Evolutionary conservation across 2,797 vertebrate species (phyloP).

Genomic region (Peromyscus aztecus): DNA sequence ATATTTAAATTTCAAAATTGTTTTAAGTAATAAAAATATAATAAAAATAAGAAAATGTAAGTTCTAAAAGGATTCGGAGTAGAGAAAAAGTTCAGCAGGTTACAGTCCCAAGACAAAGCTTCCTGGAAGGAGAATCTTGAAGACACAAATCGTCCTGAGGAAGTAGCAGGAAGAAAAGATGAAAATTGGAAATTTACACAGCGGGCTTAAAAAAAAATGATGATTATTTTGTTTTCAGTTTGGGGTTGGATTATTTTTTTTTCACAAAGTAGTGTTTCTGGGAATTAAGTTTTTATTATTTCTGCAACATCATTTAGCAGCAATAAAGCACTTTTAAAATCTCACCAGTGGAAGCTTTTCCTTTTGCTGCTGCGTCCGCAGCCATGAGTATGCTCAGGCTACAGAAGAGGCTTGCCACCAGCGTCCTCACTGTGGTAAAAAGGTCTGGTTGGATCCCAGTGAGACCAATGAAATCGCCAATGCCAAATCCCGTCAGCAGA

Average conservation of each 20-base stretch:
- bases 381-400: too few species aligned
- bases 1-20: background rate
- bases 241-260: background rate
- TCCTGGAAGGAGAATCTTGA: constrained; percentile 3
- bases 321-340: constrained; percentile 34
- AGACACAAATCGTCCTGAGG: background rate
- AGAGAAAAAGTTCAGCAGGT: background rate
- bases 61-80: constrained; percentile 1
- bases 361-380: too few species aligned
- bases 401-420: too few species aligned
- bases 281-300: constrained; percentile 46
- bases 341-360: too few species aligned
- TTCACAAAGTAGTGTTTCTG: background rate
- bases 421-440: too few species aligned
- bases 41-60: background rate
- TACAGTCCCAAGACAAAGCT: background rate
- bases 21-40: background rate
- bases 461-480: too few species aligned
- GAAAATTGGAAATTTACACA: background rate
- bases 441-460: too few species aligned
- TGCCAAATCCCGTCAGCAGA: too few species aligned
- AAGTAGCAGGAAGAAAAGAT: background rate
- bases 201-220: background rate
- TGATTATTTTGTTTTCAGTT: background rate
- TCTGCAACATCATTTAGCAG: constrained; percentile 22